A percentile compares a stretch with the other conserved stretches of the same genome.
Evolutionary conservation across 1,140 invertebrate genomes (phyloP).

Genomic region (Ceratina australensis): DNA sequence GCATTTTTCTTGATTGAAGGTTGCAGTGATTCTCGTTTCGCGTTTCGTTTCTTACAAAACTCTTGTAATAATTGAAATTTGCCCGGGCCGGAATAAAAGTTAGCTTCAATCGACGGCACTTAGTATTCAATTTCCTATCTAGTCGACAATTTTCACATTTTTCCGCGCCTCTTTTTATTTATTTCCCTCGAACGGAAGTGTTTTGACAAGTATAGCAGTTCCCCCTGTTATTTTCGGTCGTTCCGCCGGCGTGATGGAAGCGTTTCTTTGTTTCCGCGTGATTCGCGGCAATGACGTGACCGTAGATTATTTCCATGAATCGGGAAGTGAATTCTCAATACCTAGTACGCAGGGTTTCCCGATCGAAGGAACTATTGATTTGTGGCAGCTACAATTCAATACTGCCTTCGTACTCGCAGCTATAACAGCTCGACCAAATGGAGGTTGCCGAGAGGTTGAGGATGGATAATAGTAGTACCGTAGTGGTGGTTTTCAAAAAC

Average conservation of each 20-base stretch:
- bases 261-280: conserved; percentile 52
- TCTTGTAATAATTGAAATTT: neutral
- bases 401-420: conserved; percentile 58
- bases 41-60: too few species aligned
- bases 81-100: too few species aligned
- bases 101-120: too few species aligned
- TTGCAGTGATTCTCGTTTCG: neutral
- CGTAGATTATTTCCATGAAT: conserved; percentile 66
- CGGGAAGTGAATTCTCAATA: conserved; percentile 59
- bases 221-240: neutral
- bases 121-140: too few species aligned
- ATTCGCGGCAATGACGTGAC: conserved; percentile 38
- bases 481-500: conserved; percentile 56
- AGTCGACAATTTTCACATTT: too few species aligned
- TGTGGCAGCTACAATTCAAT: conserved; percentile 61
- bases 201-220: too few species aligned
- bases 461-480: conserved; percentile 54
- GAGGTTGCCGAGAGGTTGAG: conserved; percentile 37
- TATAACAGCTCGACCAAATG: conserved; percentile 52
- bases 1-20: neutral
- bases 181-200: too few species aligned
- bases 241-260: conserved; percentile 28
- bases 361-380: conserved; percentile 61
- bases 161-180: too few species aligned
- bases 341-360: conserved; percentile 57